Conservation (phyloP, 2,888 invertebrate species). For the Criorhina ranunculi region DNA sequence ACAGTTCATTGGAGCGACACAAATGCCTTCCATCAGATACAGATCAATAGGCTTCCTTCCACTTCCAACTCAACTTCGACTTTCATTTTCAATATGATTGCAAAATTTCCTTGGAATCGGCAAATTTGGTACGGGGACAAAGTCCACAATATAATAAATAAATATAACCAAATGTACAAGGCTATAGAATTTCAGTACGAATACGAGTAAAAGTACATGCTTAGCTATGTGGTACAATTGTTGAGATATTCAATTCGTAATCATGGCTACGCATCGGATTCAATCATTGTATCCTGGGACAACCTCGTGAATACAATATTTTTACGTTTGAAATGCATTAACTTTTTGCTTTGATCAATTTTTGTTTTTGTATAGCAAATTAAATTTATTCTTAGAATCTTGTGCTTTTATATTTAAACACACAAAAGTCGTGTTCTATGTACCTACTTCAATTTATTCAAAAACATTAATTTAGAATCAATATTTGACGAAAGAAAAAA, state of each 20-base stretch:
- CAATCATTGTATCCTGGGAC: conserved; percentile 21
- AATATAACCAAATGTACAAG: neutral
- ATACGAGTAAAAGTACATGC: neutral
- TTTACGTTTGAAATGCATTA: conserved; percentile 20
- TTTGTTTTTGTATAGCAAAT: neutral
- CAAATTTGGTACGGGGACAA: neutral
- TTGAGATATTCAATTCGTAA: conserved; percentile 4
- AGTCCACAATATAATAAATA: conserved; percentile 25
- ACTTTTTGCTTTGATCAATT: conserved; percentile 32
- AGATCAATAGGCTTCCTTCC: conserved; percentile 14
- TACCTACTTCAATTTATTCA: neutral
- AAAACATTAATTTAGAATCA: conserved; percentile 24
- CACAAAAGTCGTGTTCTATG: neutral
- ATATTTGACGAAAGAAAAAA: conserved; percentile 5
- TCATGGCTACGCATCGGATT: conserved; percentile 15
- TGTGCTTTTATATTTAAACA: neutral
- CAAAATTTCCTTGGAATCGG: conserved; percentile 9
- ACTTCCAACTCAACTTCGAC: neutral
- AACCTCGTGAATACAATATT: conserved; percentile 20
- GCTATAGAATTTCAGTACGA: too few species aligned
- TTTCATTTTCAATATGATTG: conserved; percentile 29
- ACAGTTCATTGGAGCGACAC: conserved; percentile 52
- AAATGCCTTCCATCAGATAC: conserved; percentile 37
- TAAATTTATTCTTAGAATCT: neutral
- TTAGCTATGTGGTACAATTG: neutral